Evolutionary conservation across 1,140 invertebrate genomes (phyloP).

Genomic region (Megathymus violae): DNA sequence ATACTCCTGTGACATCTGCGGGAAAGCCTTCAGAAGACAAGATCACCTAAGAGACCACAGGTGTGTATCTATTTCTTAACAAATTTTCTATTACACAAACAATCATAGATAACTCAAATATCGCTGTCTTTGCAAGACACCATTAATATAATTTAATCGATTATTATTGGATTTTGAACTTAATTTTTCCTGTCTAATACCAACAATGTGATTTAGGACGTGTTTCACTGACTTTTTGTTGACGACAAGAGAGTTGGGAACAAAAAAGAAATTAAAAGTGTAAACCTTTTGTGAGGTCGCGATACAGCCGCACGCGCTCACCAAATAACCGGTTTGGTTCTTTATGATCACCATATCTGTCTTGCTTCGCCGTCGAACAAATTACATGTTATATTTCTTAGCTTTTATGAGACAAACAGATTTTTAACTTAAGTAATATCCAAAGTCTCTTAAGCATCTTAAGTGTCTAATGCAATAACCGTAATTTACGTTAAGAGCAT

Average conservation of each 20-base stretch:
- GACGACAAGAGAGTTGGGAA: slow-evolving; percentile 64
- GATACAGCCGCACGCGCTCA: slow-evolving; percentile 76
- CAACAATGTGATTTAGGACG: slow-evolving; percentile 69
- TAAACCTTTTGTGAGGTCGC: slow-evolving; percentile 82
- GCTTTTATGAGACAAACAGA: slow-evolving; percentile 72
- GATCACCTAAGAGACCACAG: slow-evolving; percentile 97
- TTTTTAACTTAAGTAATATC: slow-evolving; percentile 60
- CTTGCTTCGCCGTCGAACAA: slow-evolving; percentile 75
- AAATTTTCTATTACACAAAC: slow-evolving; percentile 9
- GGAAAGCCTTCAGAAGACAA: slow-evolving; percentile 96
- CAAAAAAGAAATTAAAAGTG: slow-evolving; percentile 74
- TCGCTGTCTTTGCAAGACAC: neutral
- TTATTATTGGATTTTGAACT: slow-evolving; percentile 59
- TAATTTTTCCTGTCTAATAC: slow-evolving; percentile 62
- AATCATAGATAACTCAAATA: neutral
- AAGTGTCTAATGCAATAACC: slow-evolving; percentile 61
- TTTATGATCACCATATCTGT: slow-evolving; percentile 80
- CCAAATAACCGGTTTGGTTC: slow-evolving; percentile 69
- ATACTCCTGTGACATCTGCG: slow-evolving; percentile 97
- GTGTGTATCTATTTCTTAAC: slow-evolving; percentile 74
- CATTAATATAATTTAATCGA: slow-evolving; percentile 29
- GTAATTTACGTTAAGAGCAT: slow-evolving; percentile 57
- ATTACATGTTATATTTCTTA: slow-evolving; percentile 81
- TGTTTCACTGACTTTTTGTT: slow-evolving; percentile 68
- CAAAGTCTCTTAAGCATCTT: slow-evolving; percentile 61